phyloP scores from a whole-genome alignment of 2,888 invertebrate genomes.

The Diloba caeruleocephala region DNA sequence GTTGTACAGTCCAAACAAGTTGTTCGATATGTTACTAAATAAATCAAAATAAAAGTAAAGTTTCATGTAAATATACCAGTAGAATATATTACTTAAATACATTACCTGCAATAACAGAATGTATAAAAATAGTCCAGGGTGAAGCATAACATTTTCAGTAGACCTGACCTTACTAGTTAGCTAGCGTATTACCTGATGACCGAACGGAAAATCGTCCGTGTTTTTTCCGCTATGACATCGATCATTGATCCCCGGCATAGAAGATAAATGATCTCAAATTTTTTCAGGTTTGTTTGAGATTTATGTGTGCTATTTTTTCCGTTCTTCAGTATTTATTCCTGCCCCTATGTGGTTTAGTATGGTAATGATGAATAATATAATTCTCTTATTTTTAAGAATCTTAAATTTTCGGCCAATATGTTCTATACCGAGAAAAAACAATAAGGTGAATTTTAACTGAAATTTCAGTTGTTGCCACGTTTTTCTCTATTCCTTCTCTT shows the following conservation, averaged over 20 bases:
- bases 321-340: constrained; percentile 28
- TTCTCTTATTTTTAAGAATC: constrained; percentile 33
- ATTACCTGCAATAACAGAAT: too few species aligned
- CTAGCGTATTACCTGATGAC: constrained; percentile 53
- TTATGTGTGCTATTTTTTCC: constrained; percentile 6
- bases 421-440: too few species aligned
- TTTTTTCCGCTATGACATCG: constrained; percentile 62
- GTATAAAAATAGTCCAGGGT: too few species aligned
- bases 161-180: constrained; percentile 24
- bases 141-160: constrained; percentile 29
- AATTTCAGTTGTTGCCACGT: too few species aligned
- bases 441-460: too few species aligned
- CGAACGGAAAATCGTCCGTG: constrained; percentile 44
- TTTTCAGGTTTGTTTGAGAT: constrained; percentile 46
- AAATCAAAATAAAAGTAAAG: too few species aligned
- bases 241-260: constrained; percentile 57
- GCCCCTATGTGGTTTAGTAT: constrained; percentile 34
- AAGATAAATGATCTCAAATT: constrained; percentile 65
- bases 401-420: too few species aligned
- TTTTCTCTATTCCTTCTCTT: too few species aligned
- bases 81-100: too few species aligned
- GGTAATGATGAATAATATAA: constrained; percentile 41
- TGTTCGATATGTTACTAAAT: too few species aligned
- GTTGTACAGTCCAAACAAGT: too few species aligned
- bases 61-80: too few species aligned